Evolutionary conservation across 1,140 invertebrate species (phyloP), one percentile per base, ranked within the genome.

Genomic region (Neuroterus valhalla): DNA sequence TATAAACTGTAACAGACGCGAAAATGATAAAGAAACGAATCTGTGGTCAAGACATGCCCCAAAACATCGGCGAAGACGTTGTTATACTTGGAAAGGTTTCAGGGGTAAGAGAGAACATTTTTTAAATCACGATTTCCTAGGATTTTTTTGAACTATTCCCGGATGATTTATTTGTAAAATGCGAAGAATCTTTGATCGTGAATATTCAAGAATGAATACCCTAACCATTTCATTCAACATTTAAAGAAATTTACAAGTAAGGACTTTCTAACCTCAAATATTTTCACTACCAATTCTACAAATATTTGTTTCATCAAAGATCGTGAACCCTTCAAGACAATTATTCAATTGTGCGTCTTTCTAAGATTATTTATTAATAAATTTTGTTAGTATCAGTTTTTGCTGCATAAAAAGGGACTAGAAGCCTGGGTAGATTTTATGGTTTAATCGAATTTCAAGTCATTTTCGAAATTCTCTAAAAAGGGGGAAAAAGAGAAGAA

Each of bases 81-180:
- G 80, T 87, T 68, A 17, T 88, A 21, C 71, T 88, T 23, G 86
- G 86, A 3, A 82, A 72, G 68, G 71, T 87, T 1, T 81, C 72
- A 14, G 81, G 77, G 55, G 86, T 88, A 72, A 72, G 72, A 52
- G 66, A 17, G 19, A 38, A 38, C 31, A 44, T 66, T 69, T 31
- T 52, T 31, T 55, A 70, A 50, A 52, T 43, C 70, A 43, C 42
- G 8, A 45, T 67, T 68, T 46, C 23, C 15, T 68, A 21, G 5
- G 23, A 48, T 71, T 44, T 12, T 17, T 48, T 26, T 71, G 17
- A 17, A 38, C 42, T 66, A 3, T 23, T 12, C 11, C 10, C 10
- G 8, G 19, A 19, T 66, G 44, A 43, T 46, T 50, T 71, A 26
- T 23, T 42, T 3, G 0, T 70, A n/a, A n/a, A 38, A 55, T 62